Evolutionary conservation across 2,797 vertebrate species (phyloP), one percentile per base, ranked within the genome.

Genomic region (Oreortyx pictus): DNA sequence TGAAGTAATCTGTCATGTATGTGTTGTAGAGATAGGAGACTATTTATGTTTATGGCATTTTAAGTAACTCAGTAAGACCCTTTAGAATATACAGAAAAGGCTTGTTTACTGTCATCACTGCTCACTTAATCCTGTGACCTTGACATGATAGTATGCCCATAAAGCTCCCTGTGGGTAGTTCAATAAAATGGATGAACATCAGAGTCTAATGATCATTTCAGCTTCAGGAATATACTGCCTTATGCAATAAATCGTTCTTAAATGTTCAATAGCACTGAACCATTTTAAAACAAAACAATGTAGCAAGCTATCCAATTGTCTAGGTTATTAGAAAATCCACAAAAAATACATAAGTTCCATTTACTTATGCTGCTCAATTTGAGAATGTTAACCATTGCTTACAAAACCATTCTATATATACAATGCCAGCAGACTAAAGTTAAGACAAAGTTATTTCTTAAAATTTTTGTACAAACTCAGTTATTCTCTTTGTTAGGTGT

Each of bases 41-140:
- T 97, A 94, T 96, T 98, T 97, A 97, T 95, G 95, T 97, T 97
- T 98, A 97, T 97, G 94, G 94, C 94, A 93, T 97, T 97, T 98
- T 97, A 97, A 98, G 96, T 97, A 95, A 97, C 96, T 95, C 90
- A 89, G 84, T 97, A 96, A 95, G 88, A 94, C 61, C 92, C 86
- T 95, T 95, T 97, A 90, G 95, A 97, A 97, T 97, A 96, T 86
- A 96, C 94, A 97, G 92, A 96, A 97, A 93, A 93, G 77, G 54
- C 93, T 96, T 96, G 81, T 97, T 97, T 97, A 95, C 94, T 96
- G 94, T 97, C 94, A 96, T 96, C 94, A 90, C 88, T 95, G 84
- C 90, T 96, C 95, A 95, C 96, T 97, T 97, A 97, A 97, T 97
- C 97, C 93, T 96, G 82, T 92, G 93, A 97, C 97, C 97, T 94